These are phyloP conservation scores for Zonotrichia albicollis DNA, from an alignment of 2,797 vertebrate species.

Conservation along the genomic window DNA sequence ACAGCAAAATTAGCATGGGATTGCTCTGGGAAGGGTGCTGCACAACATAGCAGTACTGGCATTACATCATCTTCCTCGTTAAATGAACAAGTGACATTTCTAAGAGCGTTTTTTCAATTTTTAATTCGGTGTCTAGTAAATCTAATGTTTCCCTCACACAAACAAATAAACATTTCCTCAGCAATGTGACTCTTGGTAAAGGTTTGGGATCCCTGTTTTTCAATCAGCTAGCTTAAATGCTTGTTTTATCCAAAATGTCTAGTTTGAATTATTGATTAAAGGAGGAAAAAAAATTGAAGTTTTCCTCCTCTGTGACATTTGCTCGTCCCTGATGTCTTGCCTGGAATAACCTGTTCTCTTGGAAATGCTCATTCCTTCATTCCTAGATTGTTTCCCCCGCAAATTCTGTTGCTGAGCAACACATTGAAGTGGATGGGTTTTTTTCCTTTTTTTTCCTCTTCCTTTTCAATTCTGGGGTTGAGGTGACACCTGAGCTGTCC, in stretches of 20 bases:
- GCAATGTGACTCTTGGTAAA: slow-evolving; percentile 29
- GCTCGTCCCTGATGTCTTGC: slow-evolving; percentile 32
- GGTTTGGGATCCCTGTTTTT: slow-evolving; percentile 40
- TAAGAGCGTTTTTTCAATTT: slow-evolving; percentile 39
- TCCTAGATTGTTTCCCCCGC: slow-evolving; percentile 58
- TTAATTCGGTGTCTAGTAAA: slow-evolving; percentile 30
- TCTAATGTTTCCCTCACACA: slow-evolving; percentile 29
- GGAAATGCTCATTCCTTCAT: slow-evolving; percentile 60
- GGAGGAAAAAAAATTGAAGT: background rate
- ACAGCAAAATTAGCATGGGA: slow-evolving; percentile 67
- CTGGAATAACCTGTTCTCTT: slow-evolving; percentile 71
- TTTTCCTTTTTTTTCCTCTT: background rate
- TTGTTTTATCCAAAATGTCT: slow-evolving; percentile 35
- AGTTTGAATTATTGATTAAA: slow-evolving; percentile 67
- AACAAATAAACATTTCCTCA: slow-evolving; percentile 42
- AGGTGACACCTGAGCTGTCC: slow-evolving; percentile 65
- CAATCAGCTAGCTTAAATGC: slow-evolving; percentile 19
- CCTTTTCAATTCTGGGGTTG: slow-evolving; percentile 28
- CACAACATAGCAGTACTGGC: slow-evolving; percentile 31
- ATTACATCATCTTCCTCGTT: slow-evolving; percentile 63
- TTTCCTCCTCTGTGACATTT: slow-evolving; percentile 52
- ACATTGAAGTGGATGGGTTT: background rate
- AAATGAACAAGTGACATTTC: slow-evolving; percentile 35
- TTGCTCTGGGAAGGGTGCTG: background rate
- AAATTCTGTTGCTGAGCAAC: slow-evolving; percentile 72